phyloP scores from a whole-genome alignment of 1,140 invertebrate species.

The Holcopasites calliopsidis region DNA sequence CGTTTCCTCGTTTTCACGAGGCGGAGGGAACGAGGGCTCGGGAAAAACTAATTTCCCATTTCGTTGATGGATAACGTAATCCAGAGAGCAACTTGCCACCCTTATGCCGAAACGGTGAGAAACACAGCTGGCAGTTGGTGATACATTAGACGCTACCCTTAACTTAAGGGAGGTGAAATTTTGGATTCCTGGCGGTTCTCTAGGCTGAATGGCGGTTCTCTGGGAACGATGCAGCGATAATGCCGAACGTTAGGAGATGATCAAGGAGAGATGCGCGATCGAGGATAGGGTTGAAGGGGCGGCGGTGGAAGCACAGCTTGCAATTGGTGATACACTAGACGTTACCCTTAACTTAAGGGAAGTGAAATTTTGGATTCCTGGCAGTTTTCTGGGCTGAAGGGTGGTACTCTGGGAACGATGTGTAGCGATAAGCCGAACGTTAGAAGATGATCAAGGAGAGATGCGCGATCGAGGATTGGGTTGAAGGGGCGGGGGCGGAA shows the following conservation, averaged over 20 bases:
- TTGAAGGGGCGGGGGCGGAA: background rate
- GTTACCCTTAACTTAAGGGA: background rate
- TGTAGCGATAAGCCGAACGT: too few relatives aligned
- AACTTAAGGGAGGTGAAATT: background rate
- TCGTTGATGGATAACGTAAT: conserved; percentile 11
- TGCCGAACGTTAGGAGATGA: too few relatives aligned
- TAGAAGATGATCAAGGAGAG: too few relatives aligned
- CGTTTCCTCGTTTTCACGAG: background rate
- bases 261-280: too few relatives aligned
- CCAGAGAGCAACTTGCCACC: background rate
- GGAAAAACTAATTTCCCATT: background rate
- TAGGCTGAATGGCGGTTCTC: too few relatives aligned
- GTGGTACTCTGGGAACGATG: too few relatives aligned
- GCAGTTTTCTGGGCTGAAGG: too few relatives aligned
- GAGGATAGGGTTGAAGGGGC: too few relatives aligned
- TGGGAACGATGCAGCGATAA: too few relatives aligned
- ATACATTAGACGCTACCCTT: conserved; percentile 1
- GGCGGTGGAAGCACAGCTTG: too few relatives aligned
- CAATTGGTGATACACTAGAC: background rate
- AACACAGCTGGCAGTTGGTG: background rate
- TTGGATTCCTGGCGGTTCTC: background rate
- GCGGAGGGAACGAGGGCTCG: too few relatives aligned
- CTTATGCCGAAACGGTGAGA: background rate
- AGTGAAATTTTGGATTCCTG: background rate
- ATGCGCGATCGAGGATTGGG: background rate